Evolutionary conservation across 1,140 invertebrate genomes (phyloP).

Genomic region (Anoplophora glabripennis): DNA sequence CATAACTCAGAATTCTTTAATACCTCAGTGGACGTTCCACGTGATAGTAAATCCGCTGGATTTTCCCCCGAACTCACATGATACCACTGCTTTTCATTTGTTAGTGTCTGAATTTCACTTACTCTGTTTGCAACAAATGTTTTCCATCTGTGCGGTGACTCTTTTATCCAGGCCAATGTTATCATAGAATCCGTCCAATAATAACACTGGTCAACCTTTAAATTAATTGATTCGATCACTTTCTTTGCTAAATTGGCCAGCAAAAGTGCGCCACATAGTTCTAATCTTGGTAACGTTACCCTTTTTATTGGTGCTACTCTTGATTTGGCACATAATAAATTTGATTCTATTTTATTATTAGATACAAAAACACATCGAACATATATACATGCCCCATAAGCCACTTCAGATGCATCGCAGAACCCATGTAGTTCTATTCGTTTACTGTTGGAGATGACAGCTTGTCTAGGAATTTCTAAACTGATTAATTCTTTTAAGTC

Average conservation of each 20-base stretch:
- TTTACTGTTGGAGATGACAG: slow-evolving; percentile 7
- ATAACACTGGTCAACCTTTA: slow-evolving; percentile 29
- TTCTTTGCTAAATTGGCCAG: slow-evolving; percentile 31
- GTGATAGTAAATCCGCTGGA: slow-evolving; percentile 41
- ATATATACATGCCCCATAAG: slow-evolving; percentile 37
- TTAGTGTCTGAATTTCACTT: slow-evolving; percentile 37
- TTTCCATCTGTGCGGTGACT: slow-evolving; percentile 36
- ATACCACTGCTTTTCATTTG: slow-evolving; percentile 30
- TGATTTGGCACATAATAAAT: slow-evolving; percentile 31
- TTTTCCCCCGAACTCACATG: slow-evolving; percentile 39
- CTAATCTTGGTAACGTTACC: slow-evolving; percentile 29
- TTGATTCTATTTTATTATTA: slow-evolving; percentile 8
- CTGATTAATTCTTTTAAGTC: slow-evolving; percentile 29
- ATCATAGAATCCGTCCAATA: slow-evolving; percentile 50
- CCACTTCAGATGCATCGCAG: slow-evolving; percentile 39
- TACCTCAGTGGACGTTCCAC: slow-evolving; percentile 29
- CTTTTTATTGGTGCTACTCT: slow-evolving; percentile 30
- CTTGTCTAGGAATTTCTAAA: slow-evolving; percentile 33
- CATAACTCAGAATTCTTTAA: slow-evolving; percentile 36
- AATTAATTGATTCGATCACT: slow-evolving; percentile 26
- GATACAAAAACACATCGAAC: slow-evolving; percentile 24
- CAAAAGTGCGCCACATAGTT: slow-evolving; percentile 40
- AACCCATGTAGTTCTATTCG: slow-evolving; percentile 40
- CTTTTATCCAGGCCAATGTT: slow-evolving; percentile 47
- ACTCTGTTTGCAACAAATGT: slow-evolving; percentile 49